A percentile compares a stretch with the other conserved stretches of the same genome.
phyloP scores from a whole-genome alignment of 2,797 vertebrate species.

The Sebastes baramenuke region DNA sequence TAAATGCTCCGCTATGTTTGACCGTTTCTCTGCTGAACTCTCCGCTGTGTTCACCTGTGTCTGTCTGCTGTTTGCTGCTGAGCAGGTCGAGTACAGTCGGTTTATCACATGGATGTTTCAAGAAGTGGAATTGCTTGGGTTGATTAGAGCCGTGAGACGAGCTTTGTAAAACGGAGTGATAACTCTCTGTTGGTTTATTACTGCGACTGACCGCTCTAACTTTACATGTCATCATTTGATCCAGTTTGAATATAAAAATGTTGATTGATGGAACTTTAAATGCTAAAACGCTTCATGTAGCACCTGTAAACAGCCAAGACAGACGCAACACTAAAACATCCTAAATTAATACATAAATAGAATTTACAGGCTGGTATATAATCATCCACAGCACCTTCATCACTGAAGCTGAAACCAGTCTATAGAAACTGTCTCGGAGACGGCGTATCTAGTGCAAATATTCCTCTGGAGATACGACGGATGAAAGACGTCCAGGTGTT shows the following conservation, averaged over 20 bases:
- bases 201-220: neutral
- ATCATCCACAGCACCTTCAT: neutral
- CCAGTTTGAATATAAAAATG: neutral
- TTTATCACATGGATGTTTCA: no score
- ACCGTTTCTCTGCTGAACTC: no score
- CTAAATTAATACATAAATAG: conserved; percentile 21
- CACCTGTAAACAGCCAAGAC: neutral
- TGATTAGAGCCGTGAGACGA: neutral
- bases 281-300: neutral
- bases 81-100: no score
- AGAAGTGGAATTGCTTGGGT: neutral
- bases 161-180: neutral
- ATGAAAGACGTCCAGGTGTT: neutral
- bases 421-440: neutral
- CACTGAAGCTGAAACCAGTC: neutral
- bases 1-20: neutral
- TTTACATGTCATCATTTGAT: neutral
- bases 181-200: neutral
- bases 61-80: neutral
- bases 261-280: neutral
- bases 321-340: neutral
- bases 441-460: conserved; percentile 21
- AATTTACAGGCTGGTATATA: conserved; percentile 1
- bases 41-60: neutral
- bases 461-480: neutral